A percentile compares a stretch with the other conserved stretches of the same genome.
Conservation (phyloP, 2,113 vertebrate species). For the Neomonachus schauinslandi region DNA sequence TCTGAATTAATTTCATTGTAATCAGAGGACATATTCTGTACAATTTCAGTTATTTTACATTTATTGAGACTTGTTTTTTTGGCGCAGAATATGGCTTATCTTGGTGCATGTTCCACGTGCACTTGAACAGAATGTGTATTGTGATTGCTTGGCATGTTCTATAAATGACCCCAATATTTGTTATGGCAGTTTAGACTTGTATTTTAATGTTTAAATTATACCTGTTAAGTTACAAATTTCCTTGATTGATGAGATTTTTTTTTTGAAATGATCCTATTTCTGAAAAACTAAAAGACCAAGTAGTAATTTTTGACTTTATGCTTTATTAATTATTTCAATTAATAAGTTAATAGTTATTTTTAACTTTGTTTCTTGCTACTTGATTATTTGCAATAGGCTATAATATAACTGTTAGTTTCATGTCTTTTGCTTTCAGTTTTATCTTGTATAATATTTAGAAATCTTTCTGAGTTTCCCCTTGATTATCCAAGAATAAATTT, state of each 20-base stretch:
- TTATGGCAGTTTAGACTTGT: neutral
- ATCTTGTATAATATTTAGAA: conserved; percentile 53
- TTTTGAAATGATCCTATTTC: neutral
- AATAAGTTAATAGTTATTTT: conserved; percentile 45
- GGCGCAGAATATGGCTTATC: neutral
- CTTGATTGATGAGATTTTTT: conserved; percentile 50
- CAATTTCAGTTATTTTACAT: conserved; percentile 45
- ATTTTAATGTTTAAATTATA: conserved; percentile 60
- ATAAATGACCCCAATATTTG: conserved; percentile 24
- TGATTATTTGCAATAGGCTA: neutral
- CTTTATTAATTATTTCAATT: conserved; percentile 17
- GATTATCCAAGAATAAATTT: conserved; percentile 60
- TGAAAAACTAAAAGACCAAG: neutral
- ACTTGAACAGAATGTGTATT: conserved; percentile 50
- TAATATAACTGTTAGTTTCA: conserved; percentile 31
- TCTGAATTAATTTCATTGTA: conserved; percentile 57
- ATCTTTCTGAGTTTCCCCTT: conserved; percentile 60
- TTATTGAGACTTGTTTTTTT: conserved; percentile 39
- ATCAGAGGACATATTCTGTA: conserved; percentile 20
- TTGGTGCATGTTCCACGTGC: conserved; percentile 24
- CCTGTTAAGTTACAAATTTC: conserved; percentile 6
- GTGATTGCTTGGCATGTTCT: conserved; percentile 53
- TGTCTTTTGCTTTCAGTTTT: conserved; percentile 62
- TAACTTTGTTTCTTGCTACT: neutral
- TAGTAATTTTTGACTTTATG: neutral